Percentiles rank a stretch among this genome's conserved stretches.
These are phyloP conservation scores for Catocala sponsa DNA, from an alignment of 2,888 invertebrate genomes.

Conservation along the genomic window DNA sequence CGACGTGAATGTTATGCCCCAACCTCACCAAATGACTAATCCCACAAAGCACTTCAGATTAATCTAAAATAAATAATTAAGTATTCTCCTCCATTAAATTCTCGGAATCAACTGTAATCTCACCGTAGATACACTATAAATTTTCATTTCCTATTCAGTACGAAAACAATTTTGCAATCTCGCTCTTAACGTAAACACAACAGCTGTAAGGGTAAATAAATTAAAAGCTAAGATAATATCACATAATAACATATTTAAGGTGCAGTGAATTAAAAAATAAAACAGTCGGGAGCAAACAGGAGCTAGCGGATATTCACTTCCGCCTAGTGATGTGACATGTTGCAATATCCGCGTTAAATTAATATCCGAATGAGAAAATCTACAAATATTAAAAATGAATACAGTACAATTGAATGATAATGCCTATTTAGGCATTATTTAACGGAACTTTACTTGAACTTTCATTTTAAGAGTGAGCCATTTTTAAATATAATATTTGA, in stretches of 20 bases:
- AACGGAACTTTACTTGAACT: no score
- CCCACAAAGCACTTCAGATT: no score
- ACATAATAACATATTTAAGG: constrained; percentile 41
- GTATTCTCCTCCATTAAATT: background rate
- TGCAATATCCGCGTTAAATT: constrained; percentile 10
- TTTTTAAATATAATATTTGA: no score
- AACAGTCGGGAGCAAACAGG: constrained; percentile 39
- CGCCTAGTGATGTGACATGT: constrained; percentile 41
- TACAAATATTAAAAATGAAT: background rate
- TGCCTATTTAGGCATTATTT: no score
- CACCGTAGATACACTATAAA: constrained; percentile 1
- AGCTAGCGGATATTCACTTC: constrained; percentile 37
- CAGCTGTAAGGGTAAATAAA: constrained; percentile 23
- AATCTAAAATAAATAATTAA: no score
- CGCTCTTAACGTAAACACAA: constrained; percentile 4
- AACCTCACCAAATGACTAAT: no score
- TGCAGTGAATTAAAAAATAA: constrained; percentile 52
- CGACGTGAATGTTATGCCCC: no score
- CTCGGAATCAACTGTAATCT: background rate
- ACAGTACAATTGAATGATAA: background rate
- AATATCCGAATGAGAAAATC: constrained; percentile 12
- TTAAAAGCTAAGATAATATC: constrained; percentile 39
- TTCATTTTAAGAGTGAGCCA: no score
- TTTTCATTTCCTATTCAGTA: constrained; percentile 1
- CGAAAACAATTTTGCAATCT: constrained; percentile 4